Evolutionary conservation across 2,113 vertebrate species (phyloP).

Genomic region (Alces alces): DNA sequence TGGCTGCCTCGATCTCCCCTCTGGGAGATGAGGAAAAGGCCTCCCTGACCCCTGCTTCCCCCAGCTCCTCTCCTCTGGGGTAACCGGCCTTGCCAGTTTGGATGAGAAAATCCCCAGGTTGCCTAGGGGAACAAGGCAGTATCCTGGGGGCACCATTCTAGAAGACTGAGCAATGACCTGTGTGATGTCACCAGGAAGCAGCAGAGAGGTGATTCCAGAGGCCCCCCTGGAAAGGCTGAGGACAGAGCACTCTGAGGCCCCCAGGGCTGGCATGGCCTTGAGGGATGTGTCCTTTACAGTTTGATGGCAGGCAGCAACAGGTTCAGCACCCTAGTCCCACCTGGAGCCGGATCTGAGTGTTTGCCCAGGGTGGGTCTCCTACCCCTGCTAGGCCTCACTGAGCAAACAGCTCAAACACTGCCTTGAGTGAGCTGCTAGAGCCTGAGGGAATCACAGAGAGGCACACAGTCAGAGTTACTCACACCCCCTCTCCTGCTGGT

Average conservation of each 20-base stretch:
- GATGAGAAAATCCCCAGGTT: slow-evolving; percentile 36
- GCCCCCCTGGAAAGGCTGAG: background rate
- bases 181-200: slow-evolving; percentile 62
- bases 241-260: background rate
- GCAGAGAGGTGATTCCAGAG: background rate
- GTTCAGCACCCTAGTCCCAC: background rate
- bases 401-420: slow-evolving; percentile 35
- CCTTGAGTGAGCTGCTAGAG: background rate
- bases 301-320: background rate
- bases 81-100: slow-evolving; percentile 16
- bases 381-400: background rate
- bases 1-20: background rate
- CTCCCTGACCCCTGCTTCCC: background rate
- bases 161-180: slow-evolving; percentile 34
- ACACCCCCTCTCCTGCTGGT: background rate
- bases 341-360: slow-evolving; percentile 49
- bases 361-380: slow-evolving; percentile 49
- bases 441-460: background rate
- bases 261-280: background rate
- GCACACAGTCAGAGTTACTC: background rate
- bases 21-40: slow-evolving; percentile 37
- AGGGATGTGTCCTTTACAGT: background rate
- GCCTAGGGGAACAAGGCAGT: background rate
- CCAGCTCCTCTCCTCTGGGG: background rate
- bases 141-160: slow-evolving; percentile 38